Evolutionary conservation across 2,888 invertebrate species (phyloP).

Genomic region (Lysandra bellargus): DNA sequence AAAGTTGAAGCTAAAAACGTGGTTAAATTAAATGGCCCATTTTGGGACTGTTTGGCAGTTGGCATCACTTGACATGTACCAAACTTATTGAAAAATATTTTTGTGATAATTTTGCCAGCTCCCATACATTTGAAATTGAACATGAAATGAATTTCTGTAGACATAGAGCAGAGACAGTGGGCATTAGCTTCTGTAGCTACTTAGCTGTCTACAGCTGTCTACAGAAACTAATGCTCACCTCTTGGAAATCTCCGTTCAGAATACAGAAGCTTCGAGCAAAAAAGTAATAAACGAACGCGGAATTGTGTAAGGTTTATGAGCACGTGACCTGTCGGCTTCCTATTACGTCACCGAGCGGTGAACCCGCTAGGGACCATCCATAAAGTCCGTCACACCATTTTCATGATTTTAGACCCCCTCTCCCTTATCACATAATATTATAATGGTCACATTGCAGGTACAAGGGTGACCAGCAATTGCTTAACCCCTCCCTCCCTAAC

Average conservation of each 20-base stretch:
- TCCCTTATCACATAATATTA: no score
- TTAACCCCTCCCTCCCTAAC: no score
- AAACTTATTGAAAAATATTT: neutral
- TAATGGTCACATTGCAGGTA: no score
- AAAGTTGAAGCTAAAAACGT: neutral
- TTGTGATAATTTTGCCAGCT: neutral
- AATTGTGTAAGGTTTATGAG: constrained; percentile 26
- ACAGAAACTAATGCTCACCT: neutral
- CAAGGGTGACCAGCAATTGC: no score
- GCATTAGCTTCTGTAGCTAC: no score
- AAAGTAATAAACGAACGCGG: constrained; percentile 22
- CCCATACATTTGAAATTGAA: no score
- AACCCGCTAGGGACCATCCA: neutral
- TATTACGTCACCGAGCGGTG: constrained; percentile 21
- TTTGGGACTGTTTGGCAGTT: neutral
- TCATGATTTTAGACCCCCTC: no score
- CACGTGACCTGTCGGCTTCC: constrained; percentile 24
- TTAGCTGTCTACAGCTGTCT: no score
- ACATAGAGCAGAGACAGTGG: no score
- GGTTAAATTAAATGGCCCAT: neutral
- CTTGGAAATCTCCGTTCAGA: neutral
- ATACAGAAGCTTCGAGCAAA: constrained; percentile 2
- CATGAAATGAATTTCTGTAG: no score
- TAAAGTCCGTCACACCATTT: no score
- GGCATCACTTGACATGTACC: no score